A percentile compares a stretch with the other conserved stretches of the same genome.
phyloP scores from a whole-genome alignment of 2,797 vertebrate genomes.

The Enoplosus armatus region DNA sequence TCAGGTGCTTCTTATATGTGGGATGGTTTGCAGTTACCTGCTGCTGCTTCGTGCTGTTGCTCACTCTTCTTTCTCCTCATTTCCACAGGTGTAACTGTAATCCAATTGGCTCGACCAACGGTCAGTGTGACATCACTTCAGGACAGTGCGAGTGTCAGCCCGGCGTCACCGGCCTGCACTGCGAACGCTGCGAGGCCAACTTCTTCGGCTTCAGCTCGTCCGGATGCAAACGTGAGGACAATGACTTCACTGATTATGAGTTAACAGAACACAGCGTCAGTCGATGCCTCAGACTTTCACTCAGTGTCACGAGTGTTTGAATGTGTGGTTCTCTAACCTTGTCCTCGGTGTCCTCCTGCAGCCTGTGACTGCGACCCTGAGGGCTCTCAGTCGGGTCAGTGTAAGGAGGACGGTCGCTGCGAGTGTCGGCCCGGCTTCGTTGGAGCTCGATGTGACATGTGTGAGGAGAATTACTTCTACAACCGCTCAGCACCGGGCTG shows the following conservation, averaged over 20 bases:
- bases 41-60: background rate
- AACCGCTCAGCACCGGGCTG: constrained; percentile 94
- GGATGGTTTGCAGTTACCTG: background rate
- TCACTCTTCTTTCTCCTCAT: background rate
- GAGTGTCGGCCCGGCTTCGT: constrained; percentile 94
- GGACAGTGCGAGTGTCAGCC: constrained; percentile 98
- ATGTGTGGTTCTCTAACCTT: background rate
- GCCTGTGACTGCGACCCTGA: constrained; percentile 96
- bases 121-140: constrained; percentile 91
- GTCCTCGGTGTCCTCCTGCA: constrained; percentile 60
- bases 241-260: too few relatives aligned
- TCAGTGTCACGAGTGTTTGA: too few relatives aligned
- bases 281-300: too few relatives aligned
- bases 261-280: too few relatives aligned
- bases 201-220: constrained; percentile 94
- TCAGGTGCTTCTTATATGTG: too few relatives aligned
- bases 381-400: constrained; percentile 91
- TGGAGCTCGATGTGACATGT: constrained; percentile 94
- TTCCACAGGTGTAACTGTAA: constrained; percentile 92
- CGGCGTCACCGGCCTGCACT: constrained; percentile 89
- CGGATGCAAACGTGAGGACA: constrained; percentile 95
- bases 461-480: constrained; percentile 99
- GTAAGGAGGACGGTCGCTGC: constrained; percentile 90
- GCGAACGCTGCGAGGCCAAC: constrained; percentile 91
- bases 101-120: constrained; percentile 91